Percentiles rank a stretch among this genome's conserved stretches.
Evolutionary conservation across 2,797 vertebrate species (phyloP).

Genomic region (Scolopax rusticola): DNA sequence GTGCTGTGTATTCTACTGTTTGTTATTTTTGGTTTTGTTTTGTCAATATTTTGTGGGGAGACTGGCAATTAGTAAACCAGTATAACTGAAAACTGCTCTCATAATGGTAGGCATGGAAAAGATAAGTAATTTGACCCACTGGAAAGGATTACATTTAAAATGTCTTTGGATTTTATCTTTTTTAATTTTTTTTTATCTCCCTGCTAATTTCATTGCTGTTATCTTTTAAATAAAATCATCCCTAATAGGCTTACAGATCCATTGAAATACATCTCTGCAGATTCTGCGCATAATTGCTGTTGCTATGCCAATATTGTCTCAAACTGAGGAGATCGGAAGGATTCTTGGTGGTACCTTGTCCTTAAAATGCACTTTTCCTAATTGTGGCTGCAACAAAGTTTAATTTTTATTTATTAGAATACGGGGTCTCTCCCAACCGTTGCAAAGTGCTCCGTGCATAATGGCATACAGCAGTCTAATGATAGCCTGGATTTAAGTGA

Average conservation of each 20-base stretch:
- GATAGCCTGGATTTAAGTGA: background rate
- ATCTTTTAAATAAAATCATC: slow-evolving; percentile 7
- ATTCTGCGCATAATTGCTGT: background rate
- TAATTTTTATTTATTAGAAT: background rate
- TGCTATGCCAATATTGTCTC: background rate
- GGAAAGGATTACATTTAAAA: slow-evolving; percentile 5
- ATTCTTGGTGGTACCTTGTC: background rate
- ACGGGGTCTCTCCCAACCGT: background rate
- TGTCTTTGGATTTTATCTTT: slow-evolving; percentile 7
- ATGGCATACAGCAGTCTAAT: background rate
- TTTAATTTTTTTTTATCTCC: background rate
- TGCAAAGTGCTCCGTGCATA: background rate
- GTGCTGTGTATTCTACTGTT: slow-evolving; percentile 15
- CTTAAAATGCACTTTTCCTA: background rate
- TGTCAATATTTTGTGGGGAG: slow-evolving; percentile 49
- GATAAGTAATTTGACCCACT: background rate
- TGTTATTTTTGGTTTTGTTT: slow-evolving; percentile 39
- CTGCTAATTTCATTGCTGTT: slow-evolving; percentile 22
- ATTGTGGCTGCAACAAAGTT: background rate
- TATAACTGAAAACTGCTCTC: slow-evolving; percentile 10
- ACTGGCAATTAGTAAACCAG: slow-evolving; percentile 17
- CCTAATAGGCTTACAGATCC: background rate
- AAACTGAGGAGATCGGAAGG: background rate
- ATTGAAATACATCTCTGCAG: background rate
- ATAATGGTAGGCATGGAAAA: background rate